Evolutionary conservation across 2,113 vertebrate genomes (phyloP).

Genomic region (Ardeotis arabs): DNA sequence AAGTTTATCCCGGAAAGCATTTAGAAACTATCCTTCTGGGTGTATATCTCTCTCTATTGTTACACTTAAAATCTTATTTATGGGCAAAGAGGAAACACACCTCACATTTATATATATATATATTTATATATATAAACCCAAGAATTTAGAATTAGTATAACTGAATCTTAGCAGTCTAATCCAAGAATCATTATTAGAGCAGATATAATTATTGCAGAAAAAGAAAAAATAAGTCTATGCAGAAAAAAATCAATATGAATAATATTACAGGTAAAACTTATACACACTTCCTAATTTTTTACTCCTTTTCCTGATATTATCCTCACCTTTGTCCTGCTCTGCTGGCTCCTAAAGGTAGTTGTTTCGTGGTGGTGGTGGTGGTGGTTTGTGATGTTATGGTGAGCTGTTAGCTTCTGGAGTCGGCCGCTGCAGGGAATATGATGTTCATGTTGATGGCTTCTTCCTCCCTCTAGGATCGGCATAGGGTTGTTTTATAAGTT

Average conservation of each 20-base stretch:
- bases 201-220: neutral
- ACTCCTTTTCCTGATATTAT: neutral
- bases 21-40: neutral
- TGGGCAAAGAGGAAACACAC: neutral
- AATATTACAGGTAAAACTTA: neutral
- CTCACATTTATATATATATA: no score
- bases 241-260: neutral
- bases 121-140: fast-evolving
- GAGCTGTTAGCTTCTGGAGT: neutral
- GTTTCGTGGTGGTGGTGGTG: neutral
- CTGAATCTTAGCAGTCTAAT: neutral
- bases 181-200: neutral
- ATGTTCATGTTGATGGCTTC: neutral
- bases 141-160: neutral
- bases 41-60: neutral
- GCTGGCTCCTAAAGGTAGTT: neutral
- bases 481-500: fast-evolving
- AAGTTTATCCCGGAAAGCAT: neutral
- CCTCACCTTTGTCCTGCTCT: neutral
- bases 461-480: neutral
- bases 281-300: neutral
- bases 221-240: neutral
- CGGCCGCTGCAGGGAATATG: neutral
- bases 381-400: neutral
- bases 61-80: neutral